phyloP scores from a whole-genome alignment of 2,797 vertebrate species.

The Nasua narica region DNA sequence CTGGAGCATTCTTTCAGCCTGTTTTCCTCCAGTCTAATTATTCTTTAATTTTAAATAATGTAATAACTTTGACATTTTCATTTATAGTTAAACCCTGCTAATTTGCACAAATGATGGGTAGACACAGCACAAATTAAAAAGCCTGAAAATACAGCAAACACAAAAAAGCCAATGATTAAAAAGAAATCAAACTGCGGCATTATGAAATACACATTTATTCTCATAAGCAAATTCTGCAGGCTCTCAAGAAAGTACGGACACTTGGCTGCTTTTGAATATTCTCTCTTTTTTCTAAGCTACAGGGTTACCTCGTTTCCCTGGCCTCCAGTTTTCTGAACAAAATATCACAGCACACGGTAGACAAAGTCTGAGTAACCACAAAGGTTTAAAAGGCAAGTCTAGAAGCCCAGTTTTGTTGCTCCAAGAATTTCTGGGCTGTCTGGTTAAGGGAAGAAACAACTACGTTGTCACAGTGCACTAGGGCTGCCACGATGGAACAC shows the following conservation, averaged over 20 bases:
- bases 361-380: neutral
- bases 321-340: conserved; percentile 5
- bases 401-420: neutral
- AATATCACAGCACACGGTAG: neutral
- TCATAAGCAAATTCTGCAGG: neutral
- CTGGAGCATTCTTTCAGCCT: neutral
- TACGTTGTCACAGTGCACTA: neutral
- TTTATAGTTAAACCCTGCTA: conserved; percentile 54
- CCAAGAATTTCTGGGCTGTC: neutral
- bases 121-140: conserved; percentile 45
- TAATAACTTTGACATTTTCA: conserved; percentile 59
- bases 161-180: conserved; percentile 7
- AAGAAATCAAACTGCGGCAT: neutral
- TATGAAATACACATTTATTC: conserved; percentile 20
- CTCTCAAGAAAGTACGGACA: neutral
- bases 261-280: neutral
- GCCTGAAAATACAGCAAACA: conserved; percentile 34
- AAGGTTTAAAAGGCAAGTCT: neutral
- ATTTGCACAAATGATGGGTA: conserved; percentile 51
- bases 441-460: neutral
- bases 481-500: neutral
- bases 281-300: neutral
- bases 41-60: conserved; percentile 66
- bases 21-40: conserved; percentile 49
- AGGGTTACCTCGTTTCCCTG: neutral